A percentile compares a stretch with the other conserved stretches of the same genome.
These are phyloP conservation scores for Biston betularia DNA, from an alignment of 2,888 invertebrate genomes.

Conservation along the genomic window DNA sequence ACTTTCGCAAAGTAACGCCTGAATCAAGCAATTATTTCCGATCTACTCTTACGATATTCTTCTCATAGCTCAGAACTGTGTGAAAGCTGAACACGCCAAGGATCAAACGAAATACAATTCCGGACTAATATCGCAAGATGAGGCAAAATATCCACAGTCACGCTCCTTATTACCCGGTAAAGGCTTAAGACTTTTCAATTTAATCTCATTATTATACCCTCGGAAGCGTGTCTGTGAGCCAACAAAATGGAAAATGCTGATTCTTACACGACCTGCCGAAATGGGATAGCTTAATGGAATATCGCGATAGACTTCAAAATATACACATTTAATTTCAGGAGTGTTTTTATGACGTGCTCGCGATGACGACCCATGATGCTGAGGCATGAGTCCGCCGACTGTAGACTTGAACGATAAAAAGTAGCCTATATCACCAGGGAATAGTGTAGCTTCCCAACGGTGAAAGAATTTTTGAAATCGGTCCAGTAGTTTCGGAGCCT, in stretches of 20 bases:
- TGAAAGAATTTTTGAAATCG: no score
- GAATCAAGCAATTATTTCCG: no score
- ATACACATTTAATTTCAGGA: neutral
- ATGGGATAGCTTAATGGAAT: slow-evolving; percentile 30
- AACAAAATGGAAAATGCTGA: slow-evolving; percentile 47
- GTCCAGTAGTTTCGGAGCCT: no score
- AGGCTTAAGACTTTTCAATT: slow-evolving; percentile 77
- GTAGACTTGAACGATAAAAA: no score
- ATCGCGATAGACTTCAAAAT: slow-evolving; percentile 9
- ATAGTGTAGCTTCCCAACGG: no score
- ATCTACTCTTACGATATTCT: no score
- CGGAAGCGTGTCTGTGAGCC: slow-evolving; percentile 62
- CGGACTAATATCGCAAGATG: slow-evolving; percentile 74
- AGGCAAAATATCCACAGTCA: slow-evolving; percentile 78
- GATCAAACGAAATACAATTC: slow-evolving; percentile 35
- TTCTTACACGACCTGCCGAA: slow-evolving; percentile 29
- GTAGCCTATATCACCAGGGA: no score
- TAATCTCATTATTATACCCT: slow-evolving; percentile 79
- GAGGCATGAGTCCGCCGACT: no score
- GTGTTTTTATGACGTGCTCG: neutral
- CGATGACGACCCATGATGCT: neutral
- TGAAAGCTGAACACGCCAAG: slow-evolving; percentile 6
- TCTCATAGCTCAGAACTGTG: slow-evolving; percentile 5
- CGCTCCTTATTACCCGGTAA: slow-evolving; percentile 77
- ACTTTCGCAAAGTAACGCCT: no score